Conservation (phyloP, 2,113 vertebrate species). For the Montifringilla adamsi region DNA sequence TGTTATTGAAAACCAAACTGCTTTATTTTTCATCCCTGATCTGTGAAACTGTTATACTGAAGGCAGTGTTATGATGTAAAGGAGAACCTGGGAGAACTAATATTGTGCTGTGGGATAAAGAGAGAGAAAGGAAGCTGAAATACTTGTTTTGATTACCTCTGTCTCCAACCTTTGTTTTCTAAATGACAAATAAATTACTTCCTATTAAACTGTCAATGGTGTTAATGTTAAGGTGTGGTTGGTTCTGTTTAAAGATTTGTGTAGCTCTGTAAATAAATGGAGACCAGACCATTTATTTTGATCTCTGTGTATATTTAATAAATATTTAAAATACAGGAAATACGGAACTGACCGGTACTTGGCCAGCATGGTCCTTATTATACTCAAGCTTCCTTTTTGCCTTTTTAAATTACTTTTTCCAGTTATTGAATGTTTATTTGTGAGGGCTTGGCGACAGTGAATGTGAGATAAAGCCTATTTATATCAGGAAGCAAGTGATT, state of each 20-base stretch:
- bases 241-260: not conserved
- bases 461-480: not conserved
- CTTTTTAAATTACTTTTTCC: not conserved
- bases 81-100: not conserved
- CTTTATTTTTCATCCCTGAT: not conserved
- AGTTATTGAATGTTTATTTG: not conserved
- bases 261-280: not conserved
- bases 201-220: not conserved
- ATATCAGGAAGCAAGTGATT: not conserved
- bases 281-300: not conserved
- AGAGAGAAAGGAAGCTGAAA: not conserved
- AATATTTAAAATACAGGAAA: not conserved
- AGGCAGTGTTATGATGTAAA: not conserved
- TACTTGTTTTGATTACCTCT: not conserved
- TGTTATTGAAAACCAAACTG: not conserved
- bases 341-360: not conserved
- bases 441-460: not conserved
- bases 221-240: not conserved
- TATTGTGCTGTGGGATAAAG: not conserved
- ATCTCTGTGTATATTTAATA: not conserved
- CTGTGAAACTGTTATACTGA: not conserved
- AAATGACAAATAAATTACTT: not conserved
- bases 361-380: not conserved
- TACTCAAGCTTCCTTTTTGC: not conserved
- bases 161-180: not conserved